phyloP scores from a whole-genome alignment of 2,888 invertebrate genomes.

The Pheosia gnoma region DNA sequence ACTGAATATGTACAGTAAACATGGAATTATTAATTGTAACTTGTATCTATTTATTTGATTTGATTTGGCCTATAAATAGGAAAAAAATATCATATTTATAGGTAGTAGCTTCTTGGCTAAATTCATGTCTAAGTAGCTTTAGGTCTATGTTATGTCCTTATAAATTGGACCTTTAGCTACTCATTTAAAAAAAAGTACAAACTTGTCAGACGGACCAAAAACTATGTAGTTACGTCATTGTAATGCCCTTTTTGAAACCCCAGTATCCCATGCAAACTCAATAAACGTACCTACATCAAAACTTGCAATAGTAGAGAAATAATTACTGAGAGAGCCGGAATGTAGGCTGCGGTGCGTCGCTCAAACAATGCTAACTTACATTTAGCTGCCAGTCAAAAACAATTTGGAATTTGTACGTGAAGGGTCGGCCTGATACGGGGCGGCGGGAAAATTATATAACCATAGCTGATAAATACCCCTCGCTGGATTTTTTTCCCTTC shows the following conservation, averaged over 20 bases:
- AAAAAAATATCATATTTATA: no score
- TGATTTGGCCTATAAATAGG: no score
- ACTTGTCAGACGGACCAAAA: no score
- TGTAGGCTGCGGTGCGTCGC: slow-evolving; percentile 73
- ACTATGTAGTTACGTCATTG: slow-evolving; percentile 31
- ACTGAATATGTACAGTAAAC: no score
- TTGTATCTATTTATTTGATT: no score
- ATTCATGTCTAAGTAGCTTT: no score
- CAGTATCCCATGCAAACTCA: slow-evolving; percentile 10
- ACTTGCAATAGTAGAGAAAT: slow-evolving; percentile 57
- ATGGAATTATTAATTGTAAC: no score
- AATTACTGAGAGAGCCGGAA: slow-evolving; percentile 77
- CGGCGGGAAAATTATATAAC: slow-evolving; percentile 56
- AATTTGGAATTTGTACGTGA: slow-evolving; percentile 83
- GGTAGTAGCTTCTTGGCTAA: no score
- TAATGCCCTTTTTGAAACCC: slow-evolving; percentile 29
- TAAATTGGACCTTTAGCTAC: no score
- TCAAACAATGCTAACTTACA: slow-evolving; percentile 84
- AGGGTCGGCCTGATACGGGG: slow-evolving; percentile 64
- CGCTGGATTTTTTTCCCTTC: background rate
- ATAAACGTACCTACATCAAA: slow-evolving; percentile 20
- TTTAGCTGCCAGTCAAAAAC: slow-evolving; percentile 85
- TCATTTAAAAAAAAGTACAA: no score
- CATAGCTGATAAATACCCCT: slow-evolving; percentile 52
- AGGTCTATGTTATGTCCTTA: no score